These are phyloP conservation scores for Lepidocyrtinus sp. DNA, from an alignment of 2,888 invertebrate genomes.

Conservation along the genomic window DNA sequence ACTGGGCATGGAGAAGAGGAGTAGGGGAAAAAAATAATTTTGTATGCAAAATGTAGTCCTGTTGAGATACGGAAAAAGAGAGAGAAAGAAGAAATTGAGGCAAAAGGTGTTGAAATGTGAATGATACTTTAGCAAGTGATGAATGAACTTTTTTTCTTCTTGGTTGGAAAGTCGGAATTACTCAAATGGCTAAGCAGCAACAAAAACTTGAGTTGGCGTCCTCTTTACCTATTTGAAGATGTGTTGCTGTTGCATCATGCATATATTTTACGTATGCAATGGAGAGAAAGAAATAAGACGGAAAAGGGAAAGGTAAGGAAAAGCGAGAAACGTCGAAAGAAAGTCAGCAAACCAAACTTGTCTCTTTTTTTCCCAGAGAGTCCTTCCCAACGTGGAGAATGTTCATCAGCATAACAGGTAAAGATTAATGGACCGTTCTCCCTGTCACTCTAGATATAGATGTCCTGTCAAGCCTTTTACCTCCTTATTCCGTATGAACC, in stretches of 20 bases:
- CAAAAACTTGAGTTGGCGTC: constrained; percentile 19
- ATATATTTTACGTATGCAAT: neutral
- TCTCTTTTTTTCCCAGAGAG: constrained; percentile 30
- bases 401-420: constrained; percentile 60
- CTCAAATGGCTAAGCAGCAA: constrained; percentile 56
- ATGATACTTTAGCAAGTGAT: constrained; percentile 57
- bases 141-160: constrained; percentile 52
- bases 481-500: constrained; percentile 38
- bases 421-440: constrained; percentile 62
- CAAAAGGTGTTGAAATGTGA: constrained; percentile 61
- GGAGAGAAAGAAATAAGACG: constrained; percentile 9
- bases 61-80: neutral
- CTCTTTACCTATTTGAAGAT: neutral
- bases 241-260: neutral
- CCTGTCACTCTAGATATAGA: constrained; percentile 61
- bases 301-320: constrained; percentile 5
- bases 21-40: too few relatives aligned
- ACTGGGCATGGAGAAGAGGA: neutral
- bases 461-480: constrained; percentile 57
- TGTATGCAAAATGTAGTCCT: neutral
- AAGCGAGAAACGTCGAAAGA: constrained; percentile 3
- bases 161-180: constrained; percentile 47
- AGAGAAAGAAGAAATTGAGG: constrained; percentile 41
- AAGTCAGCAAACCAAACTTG: constrained; percentile 36
- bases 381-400: constrained; percentile 24